phyloP scores from a whole-genome alignment of 2,113 vertebrate species.

The Colius striatus region DNA sequence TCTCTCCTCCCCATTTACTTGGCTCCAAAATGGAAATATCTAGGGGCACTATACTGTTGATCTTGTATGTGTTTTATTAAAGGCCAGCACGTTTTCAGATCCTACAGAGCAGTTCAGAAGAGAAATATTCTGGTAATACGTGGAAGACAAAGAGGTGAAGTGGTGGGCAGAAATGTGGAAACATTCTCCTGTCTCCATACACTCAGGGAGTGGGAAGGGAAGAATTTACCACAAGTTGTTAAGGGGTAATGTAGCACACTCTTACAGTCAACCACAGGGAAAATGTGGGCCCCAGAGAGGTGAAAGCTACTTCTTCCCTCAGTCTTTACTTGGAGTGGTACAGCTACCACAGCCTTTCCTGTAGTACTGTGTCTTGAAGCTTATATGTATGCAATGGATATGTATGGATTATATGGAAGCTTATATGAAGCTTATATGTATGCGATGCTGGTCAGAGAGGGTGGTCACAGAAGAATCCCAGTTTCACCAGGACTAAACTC shows the following conservation, averaged over 20 bases:
- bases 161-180: neutral
- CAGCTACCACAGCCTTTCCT: neutral
- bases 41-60: neutral
- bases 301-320: neutral
- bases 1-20: neutral
- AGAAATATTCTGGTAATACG: neutral
- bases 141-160: neutral
- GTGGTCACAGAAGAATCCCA: neutral
- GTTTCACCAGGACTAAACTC: neutral
- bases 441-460: neutral
- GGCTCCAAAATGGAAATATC: neutral
- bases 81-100: neutral
- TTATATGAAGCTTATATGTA: neutral
- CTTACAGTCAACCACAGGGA: neutral
- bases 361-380: neutral
- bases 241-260: neutral
- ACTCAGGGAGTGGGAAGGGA: neutral
- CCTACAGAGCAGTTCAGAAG: neutral
- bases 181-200: neutral
- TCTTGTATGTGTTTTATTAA: slow-evolving; percentile 19
- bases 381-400: too few species aligned
- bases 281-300: neutral
- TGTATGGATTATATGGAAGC: too few species aligned
- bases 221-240: slow-evolving; percentile 13
- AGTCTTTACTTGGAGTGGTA: neutral